phyloP scores from a whole-genome alignment of 2,113 vertebrate genomes.

The Mixornis gularis region DNA sequence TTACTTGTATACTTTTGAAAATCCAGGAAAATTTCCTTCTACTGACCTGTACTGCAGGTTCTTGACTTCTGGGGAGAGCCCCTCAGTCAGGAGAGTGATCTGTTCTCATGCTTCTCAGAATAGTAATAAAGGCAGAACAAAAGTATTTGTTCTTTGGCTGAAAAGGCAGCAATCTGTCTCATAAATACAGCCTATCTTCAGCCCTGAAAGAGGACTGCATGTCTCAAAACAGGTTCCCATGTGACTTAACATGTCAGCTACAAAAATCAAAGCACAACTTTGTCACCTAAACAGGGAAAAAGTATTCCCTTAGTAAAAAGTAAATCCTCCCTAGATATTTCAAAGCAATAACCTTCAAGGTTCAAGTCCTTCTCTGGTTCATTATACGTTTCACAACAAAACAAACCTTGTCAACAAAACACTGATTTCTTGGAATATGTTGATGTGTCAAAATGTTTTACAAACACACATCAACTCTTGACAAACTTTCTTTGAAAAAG shows the following conservation, averaged over 20 bases:
- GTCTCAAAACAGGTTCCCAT: not conserved
- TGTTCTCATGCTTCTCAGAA: not conserved
- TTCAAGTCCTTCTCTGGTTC: not conserved
- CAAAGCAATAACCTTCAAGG: not conserved
- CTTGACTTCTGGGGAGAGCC: not conserved
- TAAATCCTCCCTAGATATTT: not conserved
- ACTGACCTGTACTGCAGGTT: not conserved
- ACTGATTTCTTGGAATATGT: not conserved
- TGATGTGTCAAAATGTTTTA: not conserved
- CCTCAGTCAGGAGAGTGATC: not conserved
- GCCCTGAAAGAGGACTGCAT: not conserved
- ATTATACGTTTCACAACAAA: not conserved
- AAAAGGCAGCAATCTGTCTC: not conserved
- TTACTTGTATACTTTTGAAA: not conserved
- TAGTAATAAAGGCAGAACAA: not conserved
- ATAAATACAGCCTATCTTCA: not conserved
- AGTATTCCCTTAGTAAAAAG: not conserved
- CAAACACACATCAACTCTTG: not conserved
- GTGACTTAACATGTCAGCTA: not conserved
- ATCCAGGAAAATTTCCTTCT: not conserved
- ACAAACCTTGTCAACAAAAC: not conserved
- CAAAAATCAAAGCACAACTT: not conserved
- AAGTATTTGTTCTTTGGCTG: not conserved
- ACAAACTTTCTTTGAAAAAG: not conserved
- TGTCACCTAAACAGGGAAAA: not conserved